A percentile compares a stretch with the other conserved stretches of the same genome.
Conservation (phyloP, 2,113 vertebrate genomes). For the Burhinus oedicnemus region DNA sequence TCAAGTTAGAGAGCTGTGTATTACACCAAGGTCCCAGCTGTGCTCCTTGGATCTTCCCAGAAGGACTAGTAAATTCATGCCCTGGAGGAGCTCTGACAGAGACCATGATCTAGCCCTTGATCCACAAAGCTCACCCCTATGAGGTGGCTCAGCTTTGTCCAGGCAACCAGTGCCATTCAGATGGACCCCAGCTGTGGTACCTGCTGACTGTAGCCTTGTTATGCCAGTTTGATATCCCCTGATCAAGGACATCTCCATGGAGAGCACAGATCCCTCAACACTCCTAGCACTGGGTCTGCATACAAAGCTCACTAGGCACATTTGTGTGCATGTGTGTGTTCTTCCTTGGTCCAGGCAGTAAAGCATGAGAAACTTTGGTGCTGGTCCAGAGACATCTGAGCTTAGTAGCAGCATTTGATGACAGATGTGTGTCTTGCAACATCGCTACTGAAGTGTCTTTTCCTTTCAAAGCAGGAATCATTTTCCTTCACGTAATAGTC, state of each 20-base stretch:
- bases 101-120: not conserved
- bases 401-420: constrained; percentile 55
- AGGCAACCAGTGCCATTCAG: not conserved
- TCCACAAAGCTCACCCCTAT: not conserved
- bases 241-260: not conserved
- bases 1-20: not conserved
- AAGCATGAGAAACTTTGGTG: constrained; percentile 9
- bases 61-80: not conserved
- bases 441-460: constrained; percentile 63
- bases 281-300: not conserved
- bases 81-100: not conserved
- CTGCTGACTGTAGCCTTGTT: not conserved
- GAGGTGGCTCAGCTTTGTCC: not conserved
- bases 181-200: not conserved
- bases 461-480: constrained; percentile 58
- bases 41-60: not conserved
- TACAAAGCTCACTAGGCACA: not conserved
- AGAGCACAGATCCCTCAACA: not conserved
- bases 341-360: not conserved
- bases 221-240: not conserved
- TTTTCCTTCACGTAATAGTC: constrained; percentile 58
- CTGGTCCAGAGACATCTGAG: constrained; percentile 27
- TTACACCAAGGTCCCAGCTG: not conserved
- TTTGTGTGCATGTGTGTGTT: not conserved
- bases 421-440: constrained; percentile 67